phyloP scores from a whole-genome alignment of 2,888 invertebrate genomes.

The Orchesellides sinensis region DNA sequence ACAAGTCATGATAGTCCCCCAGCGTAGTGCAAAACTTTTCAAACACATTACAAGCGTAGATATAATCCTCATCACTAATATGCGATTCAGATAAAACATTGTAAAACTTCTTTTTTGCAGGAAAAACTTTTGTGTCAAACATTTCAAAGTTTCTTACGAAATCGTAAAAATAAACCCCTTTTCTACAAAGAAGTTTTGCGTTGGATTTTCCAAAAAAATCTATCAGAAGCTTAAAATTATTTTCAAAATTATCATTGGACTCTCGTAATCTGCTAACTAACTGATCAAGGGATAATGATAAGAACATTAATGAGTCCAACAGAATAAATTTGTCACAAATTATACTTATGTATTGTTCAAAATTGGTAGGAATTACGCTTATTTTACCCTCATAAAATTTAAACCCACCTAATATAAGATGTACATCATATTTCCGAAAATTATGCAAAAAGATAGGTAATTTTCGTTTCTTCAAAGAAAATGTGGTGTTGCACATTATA shows the following conservation, averaged over 20 bases:
- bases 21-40: conserved; percentile 28
- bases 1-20: conserved; percentile 44
- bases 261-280: conserved; percentile 18
- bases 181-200: conserved; percentile 38
- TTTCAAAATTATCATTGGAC: background rate
- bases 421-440: conserved; percentile 39
- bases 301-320: conserved; percentile 38
- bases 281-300: conserved; percentile 26
- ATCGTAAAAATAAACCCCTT: conserved; percentile 56
- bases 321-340: conserved; percentile 30
- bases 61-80: conserved; percentile 30
- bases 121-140: conserved; percentile 26
- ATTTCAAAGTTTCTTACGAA: conserved; percentile 6
- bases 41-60: conserved; percentile 17
- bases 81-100: conserved; percentile 22
- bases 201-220: conserved; percentile 27
- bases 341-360: conserved; percentile 25
- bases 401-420: conserved; percentile 47
- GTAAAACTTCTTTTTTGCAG: conserved; percentile 6
- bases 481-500: conserved; percentile 8
- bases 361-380: conserved; percentile 29
- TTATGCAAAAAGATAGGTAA: conserved; percentile 24
- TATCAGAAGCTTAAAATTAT: conserved; percentile 19
- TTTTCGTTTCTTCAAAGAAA: conserved; percentile 3
- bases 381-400: background rate